A percentile compares a stretch with the other conserved stretches of the same genome.
Evolutionary conservation across 2,797 vertebrate species (phyloP).

Genomic region (Buceros bicornis): DNA sequence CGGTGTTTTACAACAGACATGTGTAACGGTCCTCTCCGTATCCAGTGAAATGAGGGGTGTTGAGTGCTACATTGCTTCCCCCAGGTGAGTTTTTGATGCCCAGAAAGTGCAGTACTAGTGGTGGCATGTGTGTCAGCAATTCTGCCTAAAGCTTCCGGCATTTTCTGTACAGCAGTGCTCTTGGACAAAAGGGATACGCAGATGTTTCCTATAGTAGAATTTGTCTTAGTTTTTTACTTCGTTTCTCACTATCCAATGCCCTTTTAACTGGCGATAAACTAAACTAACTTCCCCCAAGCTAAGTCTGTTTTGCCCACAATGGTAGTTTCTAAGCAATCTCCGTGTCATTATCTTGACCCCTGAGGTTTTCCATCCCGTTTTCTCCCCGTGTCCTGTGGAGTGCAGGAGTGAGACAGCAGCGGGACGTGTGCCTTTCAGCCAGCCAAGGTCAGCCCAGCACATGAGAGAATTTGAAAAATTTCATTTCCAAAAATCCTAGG

Average conservation of each 20-base stretch:
- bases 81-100: not conserved
- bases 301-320: not conserved
- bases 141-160: not conserved
- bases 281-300: not conserved
- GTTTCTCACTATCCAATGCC: not conserved
- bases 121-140: accelerated
- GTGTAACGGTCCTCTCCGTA: not conserved
- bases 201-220: not conserved
- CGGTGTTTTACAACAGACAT: not conserved
- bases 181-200: not conserved
- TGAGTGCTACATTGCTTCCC: not conserved
- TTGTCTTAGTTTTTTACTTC: not conserved
- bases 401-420: too few species aligned
- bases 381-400: not conserved
- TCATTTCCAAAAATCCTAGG: not conserved
- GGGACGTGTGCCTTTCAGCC: too few species aligned
- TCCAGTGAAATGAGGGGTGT: not conserved
- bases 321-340: not conserved
- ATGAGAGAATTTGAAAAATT: not conserved
- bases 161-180: not conserved
- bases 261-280: not conserved
- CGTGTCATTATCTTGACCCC: not conserved
- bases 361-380: not conserved
- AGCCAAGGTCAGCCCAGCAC: not conserved
- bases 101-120: not conserved